Evolutionary conservation across 1,140 invertebrate species (phyloP), one percentile per base, ranked within the genome.

Genomic region (Telenomus remus): DNA sequence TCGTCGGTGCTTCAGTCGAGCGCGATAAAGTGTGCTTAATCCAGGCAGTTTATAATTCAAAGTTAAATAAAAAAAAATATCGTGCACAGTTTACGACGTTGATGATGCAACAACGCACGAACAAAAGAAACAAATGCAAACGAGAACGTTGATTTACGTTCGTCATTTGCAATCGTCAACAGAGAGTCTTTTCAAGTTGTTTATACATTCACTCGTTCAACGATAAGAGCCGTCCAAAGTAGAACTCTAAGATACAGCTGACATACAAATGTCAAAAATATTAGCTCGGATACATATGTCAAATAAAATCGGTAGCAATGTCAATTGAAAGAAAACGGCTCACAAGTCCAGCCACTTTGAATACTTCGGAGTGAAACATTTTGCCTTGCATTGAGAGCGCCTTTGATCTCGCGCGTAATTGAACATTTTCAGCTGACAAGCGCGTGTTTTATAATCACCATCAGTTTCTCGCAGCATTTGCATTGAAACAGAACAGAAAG

Each of bases 101-200:
- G 27, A 65, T 54, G 27, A 65, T 54, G 56, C 43, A 56, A 50
- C 44, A 66, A 66, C 70, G 70, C 66, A 73, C 50, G 51, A 11
- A 5, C 11, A 19, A 59, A 64, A 33, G 57, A 57, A 54, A 74
- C 51, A 49, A 72, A 11, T 19, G 44, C 27, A 50, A 35, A 11
- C 37, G 15, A 27, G 19, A 27, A 13, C 37, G 0, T 33, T 68
- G 71, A 74, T 68, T 68, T 74, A 74, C 68, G 56, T 51, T 57
- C 57, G 44, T 68, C 68, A 75, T 75, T 75, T 59, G 64, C 37
- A 57, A 69, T 75, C 47, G 57, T 53, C 51, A 59, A 75, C 72
- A 64, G 64, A 69, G 64, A 65, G 60, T 66, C 54, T 60, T 65
- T 76, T 55, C 16, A 54, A 48, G 48, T 51, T 43, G 42, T 44